phyloP scores from a whole-genome alignment of 1,140 invertebrate species.

The Lordiphosa mommai region DNA sequence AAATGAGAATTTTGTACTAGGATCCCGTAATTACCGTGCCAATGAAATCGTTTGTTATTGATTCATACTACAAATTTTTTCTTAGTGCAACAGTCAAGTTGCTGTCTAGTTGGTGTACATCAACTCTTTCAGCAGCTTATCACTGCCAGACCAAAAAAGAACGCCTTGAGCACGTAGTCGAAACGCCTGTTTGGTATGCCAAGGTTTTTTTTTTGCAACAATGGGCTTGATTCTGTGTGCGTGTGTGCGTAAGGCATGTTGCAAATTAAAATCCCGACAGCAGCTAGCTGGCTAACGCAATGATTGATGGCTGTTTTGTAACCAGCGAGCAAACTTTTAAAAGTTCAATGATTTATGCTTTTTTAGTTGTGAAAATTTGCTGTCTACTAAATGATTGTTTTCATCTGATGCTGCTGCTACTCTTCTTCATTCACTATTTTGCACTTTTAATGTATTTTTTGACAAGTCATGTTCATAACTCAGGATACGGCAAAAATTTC shows the following conservation, averaged over 20 bases:
- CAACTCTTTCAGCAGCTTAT: constrained; percentile 36
- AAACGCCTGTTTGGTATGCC: constrained; percentile 19
- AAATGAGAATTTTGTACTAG: no score
- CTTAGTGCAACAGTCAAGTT: no score
- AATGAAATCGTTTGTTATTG: no score
- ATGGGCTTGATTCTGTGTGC: constrained; percentile 7
- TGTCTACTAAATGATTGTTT: constrained; percentile 73
- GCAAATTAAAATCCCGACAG: constrained; percentile 75
- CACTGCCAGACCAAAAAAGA: constrained; percentile 18
- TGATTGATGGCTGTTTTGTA: constrained; percentile 66
- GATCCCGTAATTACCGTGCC: no score
- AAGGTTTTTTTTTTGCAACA: constrained; percentile 43
- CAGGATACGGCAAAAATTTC: constrained; percentile 68
- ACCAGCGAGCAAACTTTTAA: constrained; percentile 11
- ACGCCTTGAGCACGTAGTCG: constrained; percentile 53
- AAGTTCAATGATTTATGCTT: constrained; percentile 77
- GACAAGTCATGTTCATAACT: constrained; percentile 78
- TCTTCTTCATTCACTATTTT: constrained; percentile 50
- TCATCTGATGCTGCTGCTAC: constrained; percentile 23
- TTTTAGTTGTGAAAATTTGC: constrained; percentile 46
- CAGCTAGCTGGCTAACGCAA: constrained; percentile 46
- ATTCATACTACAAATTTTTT: no score
- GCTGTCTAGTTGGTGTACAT: not conserved
- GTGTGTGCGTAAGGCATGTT: constrained; percentile 35
- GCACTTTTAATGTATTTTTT: constrained; percentile 75